A percentile compares a stretch with the other conserved stretches of the same genome.
Evolutionary conservation across 2,888 invertebrate genomes (phyloP).

Genomic region (Phorcus lineatus): DNA sequence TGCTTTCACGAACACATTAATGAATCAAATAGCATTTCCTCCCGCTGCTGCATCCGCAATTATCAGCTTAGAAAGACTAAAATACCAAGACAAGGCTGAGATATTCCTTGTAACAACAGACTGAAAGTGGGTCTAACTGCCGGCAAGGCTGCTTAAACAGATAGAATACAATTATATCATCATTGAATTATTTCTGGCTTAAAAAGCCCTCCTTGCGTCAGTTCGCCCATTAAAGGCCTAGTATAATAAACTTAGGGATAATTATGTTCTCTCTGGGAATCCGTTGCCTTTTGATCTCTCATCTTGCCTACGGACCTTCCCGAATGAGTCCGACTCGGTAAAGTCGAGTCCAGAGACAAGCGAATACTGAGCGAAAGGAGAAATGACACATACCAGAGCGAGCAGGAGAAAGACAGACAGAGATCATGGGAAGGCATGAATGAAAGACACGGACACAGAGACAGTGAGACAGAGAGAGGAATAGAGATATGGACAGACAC

Average conservation of each 20-base stretch:
- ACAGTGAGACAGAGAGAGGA: background rate
- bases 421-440: no score
- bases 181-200: constrained; percentile 29
- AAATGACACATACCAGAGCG: background rate
- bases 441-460: background rate
- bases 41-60: background rate
- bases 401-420: constrained; percentile 35
- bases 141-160: constrained; percentile 6
- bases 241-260: constrained; percentile 36
- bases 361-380: background rate
- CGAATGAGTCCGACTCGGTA: background rate
- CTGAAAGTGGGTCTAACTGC: background rate
- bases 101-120: constrained; percentile 19
- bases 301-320: constrained; percentile 8
- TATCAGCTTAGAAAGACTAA: constrained; percentile 26
- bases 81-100: constrained; percentile 12
- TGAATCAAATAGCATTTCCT: constrained; percentile 24
- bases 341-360: background rate
- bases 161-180: constrained; percentile 27
- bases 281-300: constrained; percentile 21
- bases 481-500: background rate
- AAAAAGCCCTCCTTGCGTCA: constrained; percentile 25
- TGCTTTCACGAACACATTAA: constrained; percentile 20
- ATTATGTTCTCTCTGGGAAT: constrained; percentile 38
- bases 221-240: background rate